Base-by-base conservation (phyloP, 2,113 vertebrate species). In the Phrynosoma blainvillii region DNA sequence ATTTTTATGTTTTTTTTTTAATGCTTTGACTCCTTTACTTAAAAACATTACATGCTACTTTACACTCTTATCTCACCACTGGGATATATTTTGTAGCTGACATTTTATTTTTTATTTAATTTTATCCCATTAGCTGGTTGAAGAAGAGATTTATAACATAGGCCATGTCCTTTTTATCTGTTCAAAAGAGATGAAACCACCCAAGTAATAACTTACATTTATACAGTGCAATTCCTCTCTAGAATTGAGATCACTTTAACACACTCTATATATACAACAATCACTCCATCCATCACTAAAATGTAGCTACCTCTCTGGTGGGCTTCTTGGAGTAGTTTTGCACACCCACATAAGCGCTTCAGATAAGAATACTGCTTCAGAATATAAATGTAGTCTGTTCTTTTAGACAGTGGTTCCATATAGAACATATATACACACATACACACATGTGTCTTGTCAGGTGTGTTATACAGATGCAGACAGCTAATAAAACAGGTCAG, bases 41-140 rank as follows among this genome's bases (percentile, higher is more conserved):
- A 18, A 25, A 85, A 85, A 66, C 20, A 65, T 85, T 66, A 13
- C 2, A 66, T 88, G 78, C 88, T 56, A 25, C 76, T 71, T 83
- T 85, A 62, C 32, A 90, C 81, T 65, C 84, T 65, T 73, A 30
- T 86, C 85, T 91, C 91, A 89, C 84, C 47, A 77, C 23, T 68
- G 59, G 13, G 82, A 90, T 5, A 2, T 30, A 1, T 89, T 92
- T 95, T 88, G 40, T 73, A 84, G 42, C 42, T 84, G 90, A 79
- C 87, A n/a, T 4, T 65, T 84, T 36, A 84, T 87, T 76, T 93
- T 92, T 66, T 86, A 65, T 93, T 89, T 73, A 8, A 36, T 90
- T 94, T 88, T 89, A 86, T n/a, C 30, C 78, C 25, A 87, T 79
- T 23, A 52, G 54, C 14, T 66, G 56, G 73, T 87, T 86, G 84